Evolutionary conservation across 92 coral and sea anemone species (phyloP), one percentile per base, ranked within the genome.

Genomic region (Montipora capitata): DNA sequence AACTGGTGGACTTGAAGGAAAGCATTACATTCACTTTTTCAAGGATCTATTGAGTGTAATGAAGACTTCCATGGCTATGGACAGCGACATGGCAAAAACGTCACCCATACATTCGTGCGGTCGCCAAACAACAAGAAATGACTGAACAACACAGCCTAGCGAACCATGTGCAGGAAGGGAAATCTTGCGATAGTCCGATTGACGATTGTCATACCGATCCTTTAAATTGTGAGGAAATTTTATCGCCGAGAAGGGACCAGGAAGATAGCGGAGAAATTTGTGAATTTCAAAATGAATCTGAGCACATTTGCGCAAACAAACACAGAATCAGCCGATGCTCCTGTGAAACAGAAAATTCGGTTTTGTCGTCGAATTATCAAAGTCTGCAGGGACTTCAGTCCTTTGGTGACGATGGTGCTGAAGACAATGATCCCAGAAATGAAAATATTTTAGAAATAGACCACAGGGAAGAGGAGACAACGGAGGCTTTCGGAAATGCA

Each of bases 331-430:
- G 87, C 16, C 79, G 59, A 2, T 71, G 79, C 3, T 83, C 87
- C 9, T 83, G 63, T 44, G 79, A 27, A 20, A 83, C 87, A 42
- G 87, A 83, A 72, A 83, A 83, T 59, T 83, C 87, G 43, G 40
- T 83, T 58, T 72, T 83, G 80, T 83, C 79, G 48, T 43, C 87
- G 43, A 78, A 61, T 72, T 27, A 40, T 48, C 4, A 48, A 11
- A 83, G 87, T 73, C 71, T 83, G 79, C 79, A 71, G 40, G 87
- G 59, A 4, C 70, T 58, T 16, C 59, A 72, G 14, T 54, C 79
- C 17, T 15, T 81, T 54, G 72, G 69, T 44, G 77, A 70, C 10
- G 57, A n/a, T 4, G 51, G 13, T 5, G 39, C 77, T 39, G 67
- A 81, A 54, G 13, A 54, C n/a, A 10, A 13, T 13, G 79, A 72